Conservation (phyloP, 1,140 invertebrate species). For the Scaptomyza graminum region DNA sequence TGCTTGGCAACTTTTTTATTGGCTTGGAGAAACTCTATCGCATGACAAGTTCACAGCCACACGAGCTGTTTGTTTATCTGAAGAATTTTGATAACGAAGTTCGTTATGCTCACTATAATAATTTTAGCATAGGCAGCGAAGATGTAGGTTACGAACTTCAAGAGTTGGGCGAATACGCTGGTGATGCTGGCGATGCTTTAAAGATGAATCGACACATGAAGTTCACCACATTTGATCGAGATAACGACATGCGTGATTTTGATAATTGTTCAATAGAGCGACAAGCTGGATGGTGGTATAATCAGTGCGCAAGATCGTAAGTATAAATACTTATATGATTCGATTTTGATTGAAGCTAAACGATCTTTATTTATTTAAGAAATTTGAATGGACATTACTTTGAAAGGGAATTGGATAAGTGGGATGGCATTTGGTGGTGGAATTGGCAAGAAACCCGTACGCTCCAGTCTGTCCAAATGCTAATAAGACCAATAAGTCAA, state of each 20-base stretch:
- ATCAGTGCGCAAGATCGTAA: constrained; percentile 38
- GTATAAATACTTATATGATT: neutral
- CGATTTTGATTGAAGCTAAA: neutral
- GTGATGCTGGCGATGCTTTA: constrained; percentile 31
- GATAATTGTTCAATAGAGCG: constrained; percentile 28
- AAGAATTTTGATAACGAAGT: constrained; percentile 13
- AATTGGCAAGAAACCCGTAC: constrained; percentile 25
- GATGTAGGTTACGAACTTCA: constrained; percentile 10
- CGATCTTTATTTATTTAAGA: constrained; percentile 2
- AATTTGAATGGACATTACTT: constrained; percentile 39
- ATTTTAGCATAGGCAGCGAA: constrained; percentile 33
- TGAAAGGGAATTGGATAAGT: constrained; percentile 21
- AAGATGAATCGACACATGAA: constrained; percentile 26
- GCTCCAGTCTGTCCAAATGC: constrained; percentile 27
- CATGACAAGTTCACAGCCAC: constrained; percentile 23
- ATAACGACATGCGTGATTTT: constrained; percentile 31
- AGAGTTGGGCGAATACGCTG: constrained; percentile 9
- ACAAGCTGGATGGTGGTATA: constrained; percentile 33
- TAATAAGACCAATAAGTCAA: constrained; percentile 30
- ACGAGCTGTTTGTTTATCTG: constrained; percentile 32
- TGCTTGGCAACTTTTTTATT: constrained; percentile 21
- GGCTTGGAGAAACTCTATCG: constrained; percentile 31
- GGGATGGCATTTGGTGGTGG: constrained; percentile 45
- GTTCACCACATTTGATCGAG: constrained; percentile 34
- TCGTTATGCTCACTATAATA: constrained; percentile 22